These are phyloP conservation scores for Falco novaeseelandiae DNA, from an alignment of 2,797 vertebrate genomes.

Conservation along the genomic window DNA sequence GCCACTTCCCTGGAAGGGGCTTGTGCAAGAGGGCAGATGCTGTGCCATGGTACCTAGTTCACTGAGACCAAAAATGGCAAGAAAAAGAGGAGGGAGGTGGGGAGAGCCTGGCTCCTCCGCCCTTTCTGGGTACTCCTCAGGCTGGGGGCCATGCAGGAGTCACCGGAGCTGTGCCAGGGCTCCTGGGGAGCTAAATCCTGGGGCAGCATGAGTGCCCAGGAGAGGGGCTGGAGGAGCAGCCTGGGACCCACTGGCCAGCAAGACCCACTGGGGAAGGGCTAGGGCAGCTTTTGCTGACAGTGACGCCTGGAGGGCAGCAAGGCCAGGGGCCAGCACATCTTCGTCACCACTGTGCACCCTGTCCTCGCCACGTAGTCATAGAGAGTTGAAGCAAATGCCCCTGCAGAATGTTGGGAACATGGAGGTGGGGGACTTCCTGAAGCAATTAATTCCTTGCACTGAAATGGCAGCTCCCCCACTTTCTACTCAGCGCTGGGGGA, in stretches of 20 bases:
- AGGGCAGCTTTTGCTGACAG: not conserved
- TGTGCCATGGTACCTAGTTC: rapidly evolving
- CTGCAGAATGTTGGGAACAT: rapidly evolving
- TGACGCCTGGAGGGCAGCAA: not conserved
- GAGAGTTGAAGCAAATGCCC: not conserved
- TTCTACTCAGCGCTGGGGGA: not conserved
- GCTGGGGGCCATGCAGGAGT: not conserved
- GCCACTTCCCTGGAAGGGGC: not conserved
- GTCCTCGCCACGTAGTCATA: not conserved
- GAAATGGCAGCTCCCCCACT: not conserved
- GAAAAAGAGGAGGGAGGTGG: not conserved
- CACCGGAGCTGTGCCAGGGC: not conserved
- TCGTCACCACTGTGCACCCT: not conserved
- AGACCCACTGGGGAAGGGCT: not conserved
- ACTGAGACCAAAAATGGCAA: not conserved
- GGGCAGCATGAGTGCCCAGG: rapidly evolving
- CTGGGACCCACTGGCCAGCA: not conserved
- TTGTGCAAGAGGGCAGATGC: not conserved
- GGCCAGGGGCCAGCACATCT: not conserved
- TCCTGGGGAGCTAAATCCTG: not conserved
- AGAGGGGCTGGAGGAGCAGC: not conserved
- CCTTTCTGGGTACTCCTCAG: not conserved
- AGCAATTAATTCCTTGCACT: not conserved
- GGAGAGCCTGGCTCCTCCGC: not conserved
- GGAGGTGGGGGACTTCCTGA: not conserved